Percentiles rank a stretch among this genome's conserved stretches.
phyloP scores from a whole-genome alignment of 2,888 invertebrate species.

The Ormyrus nitidulus region DNA sequence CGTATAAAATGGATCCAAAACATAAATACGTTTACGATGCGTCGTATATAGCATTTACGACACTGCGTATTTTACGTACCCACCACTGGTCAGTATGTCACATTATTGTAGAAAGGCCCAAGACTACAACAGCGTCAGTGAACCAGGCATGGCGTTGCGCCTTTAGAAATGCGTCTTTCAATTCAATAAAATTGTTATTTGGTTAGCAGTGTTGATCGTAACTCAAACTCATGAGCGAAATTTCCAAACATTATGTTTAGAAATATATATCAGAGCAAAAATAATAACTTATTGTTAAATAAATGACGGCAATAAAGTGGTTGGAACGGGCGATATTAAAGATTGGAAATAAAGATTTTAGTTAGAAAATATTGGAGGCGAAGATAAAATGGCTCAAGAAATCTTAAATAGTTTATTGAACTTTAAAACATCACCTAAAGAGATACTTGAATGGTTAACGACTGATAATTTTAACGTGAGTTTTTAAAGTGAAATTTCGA shows the following conservation, averaged over 20 bases:
- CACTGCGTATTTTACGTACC: no score
- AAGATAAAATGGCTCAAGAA: constrained; percentile 60
- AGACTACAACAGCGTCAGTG: no score
- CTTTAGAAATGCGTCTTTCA: no score
- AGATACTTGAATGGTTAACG: constrained; percentile 63
- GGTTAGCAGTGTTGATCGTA: no score
- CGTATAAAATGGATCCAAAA: no score
- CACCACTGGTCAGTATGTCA: no score
- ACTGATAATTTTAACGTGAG: constrained; percentile 62
- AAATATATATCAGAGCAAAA: constrained; percentile 1
- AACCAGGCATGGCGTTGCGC: no score
- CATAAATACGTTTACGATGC: no score
- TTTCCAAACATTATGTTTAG: neutral
- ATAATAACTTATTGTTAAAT: constrained; percentile 9
- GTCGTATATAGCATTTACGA: no score
- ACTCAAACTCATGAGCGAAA: no score
- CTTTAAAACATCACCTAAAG: constrained; percentile 59
- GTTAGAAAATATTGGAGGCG: neutral
- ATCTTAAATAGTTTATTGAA: constrained; percentile 61
- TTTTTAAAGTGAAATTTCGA: neutral
- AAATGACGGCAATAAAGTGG: neutral
- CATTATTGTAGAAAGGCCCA: no score
- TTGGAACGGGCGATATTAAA: neutral
- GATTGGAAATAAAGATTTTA: neutral
- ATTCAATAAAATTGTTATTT: no score